Conservation (phyloP, 2,888 invertebrate genomes). For the Octodonta nipae region DNA sequence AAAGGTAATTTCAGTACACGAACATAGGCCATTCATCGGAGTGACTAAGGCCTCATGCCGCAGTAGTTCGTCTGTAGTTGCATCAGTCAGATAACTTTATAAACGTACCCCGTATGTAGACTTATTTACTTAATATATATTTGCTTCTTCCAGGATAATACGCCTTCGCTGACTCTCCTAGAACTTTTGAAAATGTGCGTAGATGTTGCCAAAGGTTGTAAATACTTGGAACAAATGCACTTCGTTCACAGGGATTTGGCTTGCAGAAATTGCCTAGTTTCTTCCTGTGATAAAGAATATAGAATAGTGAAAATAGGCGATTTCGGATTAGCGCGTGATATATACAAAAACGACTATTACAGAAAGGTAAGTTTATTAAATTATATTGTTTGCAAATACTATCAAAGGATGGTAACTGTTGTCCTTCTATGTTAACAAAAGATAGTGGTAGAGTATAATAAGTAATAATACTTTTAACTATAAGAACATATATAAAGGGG, state of each 20-base stretch:
- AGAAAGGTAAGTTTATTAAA: constrained; percentile 43
- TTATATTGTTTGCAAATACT: neutral
- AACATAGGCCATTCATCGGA: no score
- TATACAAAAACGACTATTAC: constrained; percentile 95
- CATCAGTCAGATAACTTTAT: no score
- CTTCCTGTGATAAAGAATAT: constrained; percentile 49
- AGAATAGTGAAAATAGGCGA: constrained; percentile 93
- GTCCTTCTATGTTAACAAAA: no score
- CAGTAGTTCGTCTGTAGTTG: no score
- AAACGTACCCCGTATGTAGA: no score
- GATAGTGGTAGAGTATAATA: no score
- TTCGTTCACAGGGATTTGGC: constrained; percentile 95
- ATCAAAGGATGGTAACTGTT: neutral
- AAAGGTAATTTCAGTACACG: no score
- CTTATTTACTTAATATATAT: no score
- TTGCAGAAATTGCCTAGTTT: constrained; percentile 88
- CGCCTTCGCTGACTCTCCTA: constrained; percentile 56
- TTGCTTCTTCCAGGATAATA: constrained; percentile 47
- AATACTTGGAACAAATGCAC: constrained; percentile 91
- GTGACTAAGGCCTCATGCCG: no score
- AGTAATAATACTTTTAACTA: no score
- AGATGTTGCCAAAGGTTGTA: constrained; percentile 89
- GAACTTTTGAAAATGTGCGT: constrained; percentile 87
- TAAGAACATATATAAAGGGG: no score
- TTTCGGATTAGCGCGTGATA: constrained; percentile 91